Evolutionary conservation across 2,888 invertebrate species (phyloP).

Genomic region (Drosophila neotestacea): DNA sequence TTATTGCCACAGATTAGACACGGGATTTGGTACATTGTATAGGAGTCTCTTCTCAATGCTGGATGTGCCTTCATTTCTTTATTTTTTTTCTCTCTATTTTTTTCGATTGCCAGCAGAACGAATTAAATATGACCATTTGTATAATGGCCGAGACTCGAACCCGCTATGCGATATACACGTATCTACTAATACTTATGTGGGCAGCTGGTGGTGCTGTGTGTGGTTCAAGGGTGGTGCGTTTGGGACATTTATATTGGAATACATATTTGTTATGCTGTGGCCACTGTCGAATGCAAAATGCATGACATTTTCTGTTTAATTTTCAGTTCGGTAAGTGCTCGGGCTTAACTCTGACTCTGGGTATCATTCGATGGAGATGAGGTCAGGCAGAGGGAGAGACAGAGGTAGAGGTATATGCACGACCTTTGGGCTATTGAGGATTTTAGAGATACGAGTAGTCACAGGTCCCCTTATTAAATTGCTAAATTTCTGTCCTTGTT

Average conservation of each 20-base stretch:
- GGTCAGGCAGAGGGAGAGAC: background rate
- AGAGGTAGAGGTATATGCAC: background rate
- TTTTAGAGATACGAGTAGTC: conserved; percentile 37
- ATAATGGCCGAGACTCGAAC: conserved; percentile 63
- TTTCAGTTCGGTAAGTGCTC: conserved; percentile 68
- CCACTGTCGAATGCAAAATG: conserved; percentile 71
- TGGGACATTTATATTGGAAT: conserved; percentile 17
- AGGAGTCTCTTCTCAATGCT: conserved; percentile 6
- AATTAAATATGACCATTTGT: conserved; percentile 82
- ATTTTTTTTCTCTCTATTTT: conserved; percentile 15
- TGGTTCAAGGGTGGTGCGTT: conserved; percentile 5
- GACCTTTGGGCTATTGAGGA: conserved; percentile 27
- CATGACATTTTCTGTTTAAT: conserved; percentile 78
- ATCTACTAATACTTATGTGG: conserved; percentile 32
- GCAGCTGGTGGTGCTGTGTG: conserved; percentile 19
- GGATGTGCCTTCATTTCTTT: conserved; percentile 31
- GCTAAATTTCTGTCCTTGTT: conserved; percentile 6
- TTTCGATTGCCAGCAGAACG: conserved; percentile 78
- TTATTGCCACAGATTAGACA: conserved; percentile 82
- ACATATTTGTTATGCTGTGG: conserved; percentile 51
- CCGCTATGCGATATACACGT: conserved; percentile 30
- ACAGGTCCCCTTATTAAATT: conserved; percentile 11
- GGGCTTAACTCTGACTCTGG: conserved; percentile 59
- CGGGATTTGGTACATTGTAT: conserved; percentile 73
- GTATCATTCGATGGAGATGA: background rate